Evolutionary conservation across 2,888 invertebrate genomes (phyloP), one percentile per base, ranked within the genome.

Genomic region (Melanargia galathea): DNA sequence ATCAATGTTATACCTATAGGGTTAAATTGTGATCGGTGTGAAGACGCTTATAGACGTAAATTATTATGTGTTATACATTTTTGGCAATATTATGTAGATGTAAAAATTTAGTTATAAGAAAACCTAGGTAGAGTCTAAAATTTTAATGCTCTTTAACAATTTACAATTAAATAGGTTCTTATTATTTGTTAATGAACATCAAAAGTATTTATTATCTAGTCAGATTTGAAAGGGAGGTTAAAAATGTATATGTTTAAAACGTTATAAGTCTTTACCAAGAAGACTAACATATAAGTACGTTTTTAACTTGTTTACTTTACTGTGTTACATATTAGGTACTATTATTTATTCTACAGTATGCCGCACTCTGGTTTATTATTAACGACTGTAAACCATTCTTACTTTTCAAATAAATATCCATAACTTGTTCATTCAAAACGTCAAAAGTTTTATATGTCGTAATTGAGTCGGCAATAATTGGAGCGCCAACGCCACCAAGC

Each of bases 1-100:
- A 77, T 75, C 75, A 73, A 73, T 78, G 80, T 76, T 81, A n/a
- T n/a, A 77, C 78, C 81, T 84, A 73, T 63, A 52, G 60, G 59
- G 81, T 85, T 82, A n/a, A n/a, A 82, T 76, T 83, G 84, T 90
- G 87, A 87, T 90, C 82, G 86, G 82, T 89, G 89, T 90, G 80
- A 88, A 80, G 82, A 89, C 89, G 90, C 90, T 90, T 90, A 89
- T 88, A 89, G 86, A 67, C 68, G 55, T 78, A 75, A 78, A 73
- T 61, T 48, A 43, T n/a, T 40, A 55, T 54, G n/a, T 54, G 65
- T 69, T 65, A 55, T 64, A 61, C 62, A 63, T 64, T 70, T 63
- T 46, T 66, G 60, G 43, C 43, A 43, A 43, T 43, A 68, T 63
- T 68, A 70, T 62, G 16, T 62, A 67, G 61, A 4, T 63, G 52